A percentile compares a stretch with the other conserved stretches of the same genome.
phyloP scores from a whole-genome alignment of 2,888 invertebrate genomes.

The Dioctria rufipes region DNA sequence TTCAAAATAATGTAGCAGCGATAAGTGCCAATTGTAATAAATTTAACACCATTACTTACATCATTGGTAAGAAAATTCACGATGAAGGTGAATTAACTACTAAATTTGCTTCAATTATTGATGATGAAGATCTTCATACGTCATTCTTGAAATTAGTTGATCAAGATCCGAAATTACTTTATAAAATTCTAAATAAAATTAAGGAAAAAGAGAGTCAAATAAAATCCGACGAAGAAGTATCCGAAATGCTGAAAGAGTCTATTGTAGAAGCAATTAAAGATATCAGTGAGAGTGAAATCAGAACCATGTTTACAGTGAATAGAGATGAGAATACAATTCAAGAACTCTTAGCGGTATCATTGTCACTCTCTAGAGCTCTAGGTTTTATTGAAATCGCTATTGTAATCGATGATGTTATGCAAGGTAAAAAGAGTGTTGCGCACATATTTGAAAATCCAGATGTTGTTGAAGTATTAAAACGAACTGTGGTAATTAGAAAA shows the following conservation, averaged over 20 bases:
- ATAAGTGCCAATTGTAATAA: constrained; percentile 69
- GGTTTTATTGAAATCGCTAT: constrained; percentile 72
- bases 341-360: constrained; percentile 76
- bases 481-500: constrained; percentile 81
- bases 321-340: constrained; percentile 64
- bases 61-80: constrained; percentile 64
- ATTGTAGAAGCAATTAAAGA: constrained; percentile 79
- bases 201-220: constrained; percentile 66
- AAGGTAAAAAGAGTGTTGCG: constrained; percentile 71
- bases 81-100: constrained; percentile 76
- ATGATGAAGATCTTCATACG: constrained; percentile 76
- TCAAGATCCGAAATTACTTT: constrained; percentile 59
- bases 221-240: constrained; percentile 72
- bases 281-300: constrained; percentile 72
- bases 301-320: constrained; percentile 52
- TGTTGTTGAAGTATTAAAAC: constrained; percentile 78
- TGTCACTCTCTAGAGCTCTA: constrained; percentile 79
- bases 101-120: constrained; percentile 77
- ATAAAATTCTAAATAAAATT: constrained; percentile 75
- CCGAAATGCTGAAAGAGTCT: constrained; percentile 78
- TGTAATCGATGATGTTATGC: constrained; percentile 53
- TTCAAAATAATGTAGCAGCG: constrained; percentile 42
- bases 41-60: constrained; percentile 21
- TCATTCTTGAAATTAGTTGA: constrained; percentile 72
- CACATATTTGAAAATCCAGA: constrained; percentile 75